Evolutionary conservation across 2,113 vertebrate genomes (phyloP).

Genomic region (Carassius carassius): DNA sequence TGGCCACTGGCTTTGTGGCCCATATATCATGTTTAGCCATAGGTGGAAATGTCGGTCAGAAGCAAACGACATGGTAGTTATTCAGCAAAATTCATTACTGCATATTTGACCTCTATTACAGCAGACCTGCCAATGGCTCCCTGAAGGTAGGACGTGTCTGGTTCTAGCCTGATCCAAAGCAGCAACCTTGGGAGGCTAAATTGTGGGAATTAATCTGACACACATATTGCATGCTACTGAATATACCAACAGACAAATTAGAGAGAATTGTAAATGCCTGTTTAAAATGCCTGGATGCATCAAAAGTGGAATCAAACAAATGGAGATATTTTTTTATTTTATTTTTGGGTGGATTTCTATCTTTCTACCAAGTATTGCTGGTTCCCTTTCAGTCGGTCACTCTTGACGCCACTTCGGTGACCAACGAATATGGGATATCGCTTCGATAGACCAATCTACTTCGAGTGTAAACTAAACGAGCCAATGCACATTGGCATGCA

Average conservation of each 20-base stretch:
- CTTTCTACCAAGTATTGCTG: background rate
- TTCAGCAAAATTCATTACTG: constrained; percentile 55
- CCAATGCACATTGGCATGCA: too few relatives aligned
- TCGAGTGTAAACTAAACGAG: too few relatives aligned
- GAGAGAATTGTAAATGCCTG: background rate
- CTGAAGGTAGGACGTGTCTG: constrained; percentile 49
- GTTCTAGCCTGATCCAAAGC: constrained; percentile 45
- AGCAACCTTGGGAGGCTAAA: constrained; percentile 16
- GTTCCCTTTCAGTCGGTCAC: too few relatives aligned
- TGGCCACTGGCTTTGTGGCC: constrained; percentile 21
- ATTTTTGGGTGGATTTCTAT: background rate
- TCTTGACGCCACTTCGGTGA: too few relatives aligned
- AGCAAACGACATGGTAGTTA: constrained; percentile 39
- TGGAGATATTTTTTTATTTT: too few relatives aligned
- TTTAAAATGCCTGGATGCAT: background rate
- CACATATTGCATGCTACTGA: background rate
- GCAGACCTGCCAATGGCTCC: constrained; percentile 45
- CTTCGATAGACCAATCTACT: too few relatives aligned
- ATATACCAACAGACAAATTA: background rate
- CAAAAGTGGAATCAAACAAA: background rate
- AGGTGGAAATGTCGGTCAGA: constrained; percentile 52
- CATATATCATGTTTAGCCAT: constrained; percentile 48
- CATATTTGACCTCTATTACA: constrained; percentile 62
- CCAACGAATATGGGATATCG: too few relatives aligned
- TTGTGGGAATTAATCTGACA: constrained; percentile 42